Evolutionary conservation across 1,140 invertebrate species (phyloP).

Genomic region (Linepithema humile): DNA sequence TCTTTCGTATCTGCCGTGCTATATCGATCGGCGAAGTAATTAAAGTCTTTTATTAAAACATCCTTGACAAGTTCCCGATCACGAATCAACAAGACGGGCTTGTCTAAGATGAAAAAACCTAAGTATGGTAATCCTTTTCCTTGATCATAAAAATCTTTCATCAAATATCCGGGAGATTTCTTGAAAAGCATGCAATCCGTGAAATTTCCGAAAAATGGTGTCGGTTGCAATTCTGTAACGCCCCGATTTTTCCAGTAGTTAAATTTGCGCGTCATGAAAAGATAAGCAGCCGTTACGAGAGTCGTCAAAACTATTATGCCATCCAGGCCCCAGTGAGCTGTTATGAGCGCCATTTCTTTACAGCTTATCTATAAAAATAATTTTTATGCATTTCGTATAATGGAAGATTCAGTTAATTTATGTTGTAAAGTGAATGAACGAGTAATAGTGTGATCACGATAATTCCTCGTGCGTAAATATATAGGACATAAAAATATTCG

Average conservation of each 20-base stretch:
- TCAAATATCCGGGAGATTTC: conserved; percentile 47
- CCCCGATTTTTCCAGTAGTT: conserved; percentile 80
- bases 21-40: conserved; percentile 78
- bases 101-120: conserved; percentile 79
- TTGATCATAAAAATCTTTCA: conserved; percentile 64
- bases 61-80: conserved; percentile 82
- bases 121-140: conserved; percentile 64
- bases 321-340: conserved; percentile 58
- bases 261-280: conserved; percentile 78
- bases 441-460: too few species aligned
- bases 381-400: too few species aligned
- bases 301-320: conserved; percentile 16
- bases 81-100: conserved; percentile 79
- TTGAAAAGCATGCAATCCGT: conserved; percentile 46
- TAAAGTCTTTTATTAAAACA: conserved; percentile 84
- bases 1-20: conserved; percentile 62
- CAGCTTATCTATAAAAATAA: too few species aligned
- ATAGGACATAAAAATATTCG: too few species aligned
- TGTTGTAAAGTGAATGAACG: too few species aligned
- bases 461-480: too few species aligned
- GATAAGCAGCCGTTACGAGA: conserved; percentile 57
- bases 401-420: too few species aligned
- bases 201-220: conserved; percentile 78
- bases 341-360: too few species aligned
- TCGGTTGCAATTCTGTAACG: conserved; percentile 72